Percentiles rank a stretch among this genome's conserved stretches.
These are phyloP conservation scores for Hypomecis punctinalis DNA, from an alignment of 2,888 invertebrate species.

Conservation along the genomic window DNA sequence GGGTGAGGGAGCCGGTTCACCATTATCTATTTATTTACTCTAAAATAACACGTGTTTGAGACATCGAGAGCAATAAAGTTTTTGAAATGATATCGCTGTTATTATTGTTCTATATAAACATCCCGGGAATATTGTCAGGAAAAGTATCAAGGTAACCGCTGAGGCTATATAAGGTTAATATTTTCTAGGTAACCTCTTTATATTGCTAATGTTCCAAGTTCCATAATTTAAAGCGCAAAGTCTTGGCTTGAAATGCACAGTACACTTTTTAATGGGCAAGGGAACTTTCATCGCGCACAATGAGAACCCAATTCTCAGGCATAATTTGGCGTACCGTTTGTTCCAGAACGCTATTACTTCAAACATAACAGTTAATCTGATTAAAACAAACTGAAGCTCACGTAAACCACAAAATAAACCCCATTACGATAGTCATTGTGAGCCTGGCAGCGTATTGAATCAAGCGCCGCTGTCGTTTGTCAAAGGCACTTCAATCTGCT, in stretches of 20 bases:
- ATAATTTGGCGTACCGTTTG: conserved; percentile 82
- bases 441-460: conserved; percentile 23
- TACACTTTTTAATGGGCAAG: conserved; percentile 46
- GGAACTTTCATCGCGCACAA: conserved; percentile 66
- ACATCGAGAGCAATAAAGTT: conserved; percentile 63
- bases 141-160: not conserved
- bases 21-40: conserved; percentile 81
- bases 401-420: conserved; percentile 56
- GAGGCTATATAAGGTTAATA: no score
- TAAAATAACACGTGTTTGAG: conserved; percentile 72
- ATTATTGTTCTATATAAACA: conserved; percentile 10
- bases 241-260: conserved; percentile 1
- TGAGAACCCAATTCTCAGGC: conserved; percentile 77
- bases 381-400: conserved; percentile 66
- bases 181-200: not conserved
- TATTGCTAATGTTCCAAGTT: conserved; percentile 2
- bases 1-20: conserved; percentile 78
- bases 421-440: conserved; percentile 54
- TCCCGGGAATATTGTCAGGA: no score
- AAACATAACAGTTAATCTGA: conserved; percentile 72
- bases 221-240: conserved; percentile 14
- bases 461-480: conserved; percentile 45
- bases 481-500: conserved; percentile 47
- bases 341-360: conserved; percentile 65
- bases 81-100: conserved; percentile 34